Percentiles rank a stretch among this genome's conserved stretches.
phyloP scores from a whole-genome alignment of 2,113 vertebrate genomes.

The Steatornis caripensis region DNA sequence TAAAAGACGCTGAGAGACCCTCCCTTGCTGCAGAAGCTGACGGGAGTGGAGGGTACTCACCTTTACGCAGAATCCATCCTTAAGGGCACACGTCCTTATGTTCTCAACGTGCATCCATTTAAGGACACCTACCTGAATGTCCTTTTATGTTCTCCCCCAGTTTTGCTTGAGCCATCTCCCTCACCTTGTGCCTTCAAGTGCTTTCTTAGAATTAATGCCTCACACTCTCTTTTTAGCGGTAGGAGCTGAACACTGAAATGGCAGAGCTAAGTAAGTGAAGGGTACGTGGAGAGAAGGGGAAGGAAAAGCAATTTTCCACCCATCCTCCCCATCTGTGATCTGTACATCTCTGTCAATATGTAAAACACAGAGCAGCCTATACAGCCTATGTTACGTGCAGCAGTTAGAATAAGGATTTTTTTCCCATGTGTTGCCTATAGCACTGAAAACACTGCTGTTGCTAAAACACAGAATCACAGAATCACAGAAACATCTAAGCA shows the following conservation, averaged over 20 bases:
- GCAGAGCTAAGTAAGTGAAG: background rate
- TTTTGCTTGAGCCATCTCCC: background rate
- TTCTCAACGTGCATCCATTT: background rate
- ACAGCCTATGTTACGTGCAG: background rate
- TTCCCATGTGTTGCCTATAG: background rate
- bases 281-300: background rate
- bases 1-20: background rate
- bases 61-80: background rate
- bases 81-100: background rate
- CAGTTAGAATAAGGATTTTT: background rate
- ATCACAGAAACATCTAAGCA: background rate
- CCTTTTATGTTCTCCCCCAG: background rate
- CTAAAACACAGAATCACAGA: too few relatives aligned
- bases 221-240: background rate
- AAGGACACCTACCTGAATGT: background rate
- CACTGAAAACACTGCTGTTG: background rate
- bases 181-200: background rate
- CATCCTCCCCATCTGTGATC: background rate
- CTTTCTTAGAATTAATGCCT: background rate
- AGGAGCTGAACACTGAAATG: background rate
- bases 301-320: constrained; percentile 26
- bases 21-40: background rate
- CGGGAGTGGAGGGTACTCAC: background rate
- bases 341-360: background rate
- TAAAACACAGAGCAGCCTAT: background rate